Percentiles rank a stretch among this genome's conserved stretches.
Evolutionary conservation across 2,797 vertebrate species (phyloP).

Genomic region (Argyrosomus regius): DNA sequence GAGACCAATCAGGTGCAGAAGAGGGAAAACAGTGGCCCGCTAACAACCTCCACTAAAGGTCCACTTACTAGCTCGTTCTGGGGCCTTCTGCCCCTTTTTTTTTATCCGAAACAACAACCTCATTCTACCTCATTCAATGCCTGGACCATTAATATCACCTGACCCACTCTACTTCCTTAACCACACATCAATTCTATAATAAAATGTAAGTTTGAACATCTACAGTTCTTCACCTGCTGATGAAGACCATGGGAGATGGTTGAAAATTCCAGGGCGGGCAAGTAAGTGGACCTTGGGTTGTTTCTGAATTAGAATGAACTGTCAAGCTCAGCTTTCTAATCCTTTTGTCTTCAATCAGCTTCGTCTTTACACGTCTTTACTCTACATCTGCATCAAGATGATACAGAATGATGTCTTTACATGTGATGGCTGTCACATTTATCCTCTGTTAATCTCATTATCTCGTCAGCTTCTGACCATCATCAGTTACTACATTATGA

Average conservation of each 20-base stretch:
- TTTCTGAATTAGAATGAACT: not conserved
- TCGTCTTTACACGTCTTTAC: not conserved
- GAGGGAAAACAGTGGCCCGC: constrained; percentile 18
- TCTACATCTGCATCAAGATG: not conserved
- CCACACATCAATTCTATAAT: not conserved
- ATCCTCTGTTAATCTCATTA: constrained; percentile 13
- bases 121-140: not conserved
- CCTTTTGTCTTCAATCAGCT: not conserved
- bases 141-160: too few species aligned
- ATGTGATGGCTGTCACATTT: not conserved
- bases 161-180: too few species aligned
- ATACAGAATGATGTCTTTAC: not conserved
- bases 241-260: not conserved
- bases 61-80: not conserved
- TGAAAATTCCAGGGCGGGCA: not conserved
- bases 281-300: constrained; percentile 4
- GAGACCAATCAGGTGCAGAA: constrained; percentile 39
- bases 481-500: constrained; percentile 4
- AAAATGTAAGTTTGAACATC: not conserved
- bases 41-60: not conserved
- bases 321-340: not conserved
- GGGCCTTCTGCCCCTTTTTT: not conserved
- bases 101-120: too few species aligned
- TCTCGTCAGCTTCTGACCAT: not conserved
- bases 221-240: not conserved